Evolutionary conservation across 35 echinoderm and acorn worm species (phyloP).

Genomic region (Lytechinus pictus): DNA sequence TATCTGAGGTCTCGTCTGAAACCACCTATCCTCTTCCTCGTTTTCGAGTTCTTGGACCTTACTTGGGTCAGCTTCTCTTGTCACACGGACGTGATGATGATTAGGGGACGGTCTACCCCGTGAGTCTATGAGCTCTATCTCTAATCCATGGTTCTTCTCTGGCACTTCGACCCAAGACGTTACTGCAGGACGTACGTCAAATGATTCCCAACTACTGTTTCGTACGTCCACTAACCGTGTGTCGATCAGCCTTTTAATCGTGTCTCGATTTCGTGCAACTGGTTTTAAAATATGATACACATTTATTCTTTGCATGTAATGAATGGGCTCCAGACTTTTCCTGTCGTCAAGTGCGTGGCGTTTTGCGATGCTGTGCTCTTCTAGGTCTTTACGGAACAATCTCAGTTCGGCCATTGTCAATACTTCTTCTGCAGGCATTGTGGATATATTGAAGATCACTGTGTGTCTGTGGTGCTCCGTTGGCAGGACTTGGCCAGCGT

Average conservation of each 20-base stretch:
- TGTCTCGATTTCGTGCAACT: slow-evolving; percentile 74
- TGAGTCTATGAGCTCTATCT: slow-evolving; percentile 78
- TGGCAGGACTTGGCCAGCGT: slow-evolving; percentile 30
- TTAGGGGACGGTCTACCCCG: slow-evolving; percentile 62
- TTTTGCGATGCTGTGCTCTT: slow-evolving; percentile 70
- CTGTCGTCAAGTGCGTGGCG: slow-evolving; percentile 55
- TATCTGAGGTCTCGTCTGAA: slow-evolving; percentile 76
- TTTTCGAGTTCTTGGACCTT: slow-evolving; percentile 54
- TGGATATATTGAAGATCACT: slow-evolving; percentile 80
- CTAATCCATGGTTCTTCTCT: slow-evolving; percentile 83
- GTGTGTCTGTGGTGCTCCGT: slow-evolving; percentile 60
- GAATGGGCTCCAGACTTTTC: slow-evolving; percentile 50
- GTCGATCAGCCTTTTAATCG: slow-evolving; percentile 96
- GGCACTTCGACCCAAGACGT: slow-evolving; percentile 66
- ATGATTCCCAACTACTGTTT: slow-evolving; percentile 84
- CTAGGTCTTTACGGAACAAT: slow-evolving; percentile 72
- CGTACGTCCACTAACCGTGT: slow-evolving; percentile 84
- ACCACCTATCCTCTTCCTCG: slow-evolving; percentile 70
- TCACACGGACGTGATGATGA: slow-evolving; percentile 79
- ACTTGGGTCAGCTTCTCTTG: slow-evolving; percentile 38
- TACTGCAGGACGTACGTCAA: slow-evolving; percentile 90
- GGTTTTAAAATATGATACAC: slow-evolving; percentile 95
- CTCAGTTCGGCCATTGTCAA: slow-evolving; percentile 86
- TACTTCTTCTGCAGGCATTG: slow-evolving; percentile 77
- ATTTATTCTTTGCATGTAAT: slow-evolving; percentile 83